phyloP scores from a whole-genome alignment of 2,113 vertebrate genomes.

The Nymphicus hollandicus region DNA sequence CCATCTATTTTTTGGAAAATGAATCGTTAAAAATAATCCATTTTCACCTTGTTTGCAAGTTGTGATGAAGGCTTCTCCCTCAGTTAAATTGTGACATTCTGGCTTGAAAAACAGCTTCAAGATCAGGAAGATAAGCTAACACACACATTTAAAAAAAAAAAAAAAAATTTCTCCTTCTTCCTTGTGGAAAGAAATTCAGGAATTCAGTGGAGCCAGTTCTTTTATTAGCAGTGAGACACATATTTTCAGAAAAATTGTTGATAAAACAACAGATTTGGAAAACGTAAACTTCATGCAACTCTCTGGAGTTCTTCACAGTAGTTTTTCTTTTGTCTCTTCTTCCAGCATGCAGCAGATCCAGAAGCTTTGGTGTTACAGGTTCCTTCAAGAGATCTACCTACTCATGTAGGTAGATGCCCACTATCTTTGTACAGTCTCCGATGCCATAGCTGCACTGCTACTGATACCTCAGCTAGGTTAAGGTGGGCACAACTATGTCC shows the following conservation, averaged over 20 bases:
- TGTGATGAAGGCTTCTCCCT: conserved; percentile 29
- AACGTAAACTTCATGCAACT: not conserved
- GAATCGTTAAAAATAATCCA: not conserved
- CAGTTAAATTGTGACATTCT: conserved; percentile 36
- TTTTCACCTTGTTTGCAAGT: conserved; percentile 65
- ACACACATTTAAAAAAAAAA: not conserved
- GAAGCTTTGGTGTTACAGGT: not conserved
- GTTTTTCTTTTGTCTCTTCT: not conserved
- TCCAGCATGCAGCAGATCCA: not conserved
- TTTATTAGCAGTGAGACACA: conserved; percentile 18
- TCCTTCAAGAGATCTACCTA: not conserved
- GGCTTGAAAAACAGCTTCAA: conserved; percentile 30
- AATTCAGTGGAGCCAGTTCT: not conserved
- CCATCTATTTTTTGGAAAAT: conserved; percentile 52
- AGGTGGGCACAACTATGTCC: accelerated
- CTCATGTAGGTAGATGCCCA: not conserved
- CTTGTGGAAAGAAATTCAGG: not conserved
- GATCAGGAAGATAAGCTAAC: conserved; percentile 19
- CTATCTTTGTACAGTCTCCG: too few species aligned
- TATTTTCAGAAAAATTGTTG: not conserved
- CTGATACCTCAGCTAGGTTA: not conserved
- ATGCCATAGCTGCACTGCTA: not conserved
- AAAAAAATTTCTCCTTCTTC: not conserved
- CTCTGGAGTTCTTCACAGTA: not conserved
- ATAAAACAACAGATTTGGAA: conserved; percentile 6